Evolutionary conservation across 2,797 vertebrate genomes (phyloP), one percentile per base, ranked within the genome.

Genomic region (Brachyrhaphis roseni): DNA sequence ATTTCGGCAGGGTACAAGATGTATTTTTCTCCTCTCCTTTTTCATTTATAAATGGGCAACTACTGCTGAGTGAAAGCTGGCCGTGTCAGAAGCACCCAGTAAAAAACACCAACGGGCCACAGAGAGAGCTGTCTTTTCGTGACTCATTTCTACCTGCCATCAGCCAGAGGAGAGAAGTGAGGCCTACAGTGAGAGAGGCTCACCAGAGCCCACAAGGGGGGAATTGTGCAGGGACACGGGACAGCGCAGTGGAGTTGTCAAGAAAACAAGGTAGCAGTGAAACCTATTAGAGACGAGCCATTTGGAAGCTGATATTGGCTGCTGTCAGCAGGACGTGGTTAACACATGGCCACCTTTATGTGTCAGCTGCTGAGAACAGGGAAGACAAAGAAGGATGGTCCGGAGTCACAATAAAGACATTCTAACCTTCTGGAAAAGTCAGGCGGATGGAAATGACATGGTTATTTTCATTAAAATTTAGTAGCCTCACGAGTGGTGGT

Each of bases 131-230:
- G 90, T 92, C 90, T 90, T 87, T 94, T 93, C 90, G 91, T 95
- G 95, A 95, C 91, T 95, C 91, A 95, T 91, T 95, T 91, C 82
- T 94, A 95, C 95, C 94, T 95, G 93, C 90, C 78, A 89, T 92
- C 89, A 90, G 88, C 89, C 77, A 74, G 80, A 77, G 85, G 83
- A 83, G 88, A 90, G 85, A 87, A 74, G 79, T 84, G 83, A 84
- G 79, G 79, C 82, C 75, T 85, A 72, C 88, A 78, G 82, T 43
- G 66, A 82, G 82, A 74, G 85, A 79, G 83, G 84, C 81, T 71
- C 20, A 26, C 72, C 87, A 74, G 74, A 26, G 57, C 78, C 90
- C 93, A 95, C 93, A 95, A 94, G 90, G 90, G 86, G 80, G 78
- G 89, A 91, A 92, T 90, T 95, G 94, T 95, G 90, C 85, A 80